Evolutionary conservation across 2,888 invertebrate genomes (phyloP), one percentile per base, ranked within the genome.

Genomic region (Pterobdella sp.): DNA sequence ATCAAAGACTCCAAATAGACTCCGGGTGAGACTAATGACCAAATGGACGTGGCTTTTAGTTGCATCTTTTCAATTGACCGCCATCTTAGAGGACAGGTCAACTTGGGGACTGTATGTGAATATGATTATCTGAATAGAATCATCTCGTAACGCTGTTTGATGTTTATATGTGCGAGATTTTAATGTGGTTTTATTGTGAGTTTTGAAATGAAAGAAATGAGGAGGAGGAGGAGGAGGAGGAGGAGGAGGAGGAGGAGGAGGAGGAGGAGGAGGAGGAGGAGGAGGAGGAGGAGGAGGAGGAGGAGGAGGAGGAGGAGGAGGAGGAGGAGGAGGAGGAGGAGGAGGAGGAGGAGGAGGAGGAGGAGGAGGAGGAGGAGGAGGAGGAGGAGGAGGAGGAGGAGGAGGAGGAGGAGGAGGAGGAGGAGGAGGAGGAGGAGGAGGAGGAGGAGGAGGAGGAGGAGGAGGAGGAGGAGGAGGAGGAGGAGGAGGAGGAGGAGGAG

Each of bases 351-450:
- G 42, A 42, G 42, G 42, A 42, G 42, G 42, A 42, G 18, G 42
- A 42, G 42, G 42, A 42, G 42, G 42, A 42, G 42, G 42, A 42
- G 42, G 42, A 42, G 42, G 42, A 42, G 42, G 42, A 42, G 42
- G 42, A 42, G 42, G 42, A 42, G 42, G 42, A 42, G 42, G 42
- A 42, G 42, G 42, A 42, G 42, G 42, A 42, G 42, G 42, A 42
- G 42, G 42, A 42, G 42, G 42, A 42, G 42, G 42, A 42, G 42
- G 42, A 42, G 42, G 18, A 42, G 42, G 42, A 42, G 42, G 42
- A 42, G 42, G 42, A 42, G 42, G 42, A 42, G 42, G 42, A 42
- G 42, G 42, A 42, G 42, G 42, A 42, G 42, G 42, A 42, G 42
- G 42, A 42, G 42, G 42, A 42, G 42, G 42, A 42, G 42, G 42